Percentiles rank a stretch among this genome's conserved stretches.
Evolutionary conservation across 2,113 vertebrate species (phyloP).

Genomic region (Centrocercus urophasianus): DNA sequence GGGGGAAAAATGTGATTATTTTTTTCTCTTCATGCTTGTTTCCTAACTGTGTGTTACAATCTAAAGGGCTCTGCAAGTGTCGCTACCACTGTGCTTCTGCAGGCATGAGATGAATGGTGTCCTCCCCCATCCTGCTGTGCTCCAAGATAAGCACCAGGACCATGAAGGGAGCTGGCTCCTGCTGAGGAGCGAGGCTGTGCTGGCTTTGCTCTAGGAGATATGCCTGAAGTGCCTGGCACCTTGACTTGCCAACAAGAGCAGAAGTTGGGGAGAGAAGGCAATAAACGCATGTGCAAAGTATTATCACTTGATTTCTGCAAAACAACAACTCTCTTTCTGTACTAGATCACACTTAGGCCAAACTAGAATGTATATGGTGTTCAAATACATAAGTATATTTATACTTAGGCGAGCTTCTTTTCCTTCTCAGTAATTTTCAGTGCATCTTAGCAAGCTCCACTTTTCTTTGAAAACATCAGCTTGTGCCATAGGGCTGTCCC

Average conservation of each 20-base stretch:
- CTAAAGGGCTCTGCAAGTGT: not conserved
- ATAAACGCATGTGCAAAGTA: not conserved
- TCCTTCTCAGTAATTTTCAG: not conserved
- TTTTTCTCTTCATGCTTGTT: not conserved
- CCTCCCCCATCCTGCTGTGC: not conserved
- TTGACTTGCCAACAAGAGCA: not conserved
- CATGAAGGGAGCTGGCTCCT: not conserved
- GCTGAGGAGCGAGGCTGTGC: not conserved
- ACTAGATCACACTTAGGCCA: not conserved
- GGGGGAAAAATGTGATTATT: not conserved
- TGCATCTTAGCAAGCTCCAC: not conserved
- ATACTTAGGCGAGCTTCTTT: not conserved
- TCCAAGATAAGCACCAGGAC: rapidly evolving
- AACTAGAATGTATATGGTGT: not conserved
- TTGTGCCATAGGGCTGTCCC: rapidly evolving
- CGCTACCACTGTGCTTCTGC: not conserved
- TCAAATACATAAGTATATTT: not conserved
- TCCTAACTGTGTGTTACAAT: not conserved
- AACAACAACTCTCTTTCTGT: not conserved
- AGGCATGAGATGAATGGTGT: not conserved
- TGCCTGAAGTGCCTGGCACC: not conserved
- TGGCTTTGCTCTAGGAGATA: rapidly evolving
- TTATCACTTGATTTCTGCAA: not conserved
- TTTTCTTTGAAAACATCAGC: not conserved
- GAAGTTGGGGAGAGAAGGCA: not conserved